Evolutionary conservation across 2,113 vertebrate genomes (phyloP).

Genomic region (Salminus brasiliensis): DNA sequence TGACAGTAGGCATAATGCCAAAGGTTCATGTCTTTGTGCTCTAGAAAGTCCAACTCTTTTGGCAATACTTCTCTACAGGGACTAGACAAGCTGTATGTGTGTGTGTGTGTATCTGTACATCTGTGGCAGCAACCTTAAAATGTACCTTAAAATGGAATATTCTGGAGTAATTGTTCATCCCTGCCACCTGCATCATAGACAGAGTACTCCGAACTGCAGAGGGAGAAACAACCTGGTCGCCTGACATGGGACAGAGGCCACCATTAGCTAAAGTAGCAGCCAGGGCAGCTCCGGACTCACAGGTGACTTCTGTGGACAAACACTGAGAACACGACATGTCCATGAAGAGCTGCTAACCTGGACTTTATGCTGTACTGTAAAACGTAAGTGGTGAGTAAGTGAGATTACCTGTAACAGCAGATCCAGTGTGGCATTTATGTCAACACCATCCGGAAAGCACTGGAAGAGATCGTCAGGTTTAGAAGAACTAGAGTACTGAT

Average conservation of each 20-base stretch:
- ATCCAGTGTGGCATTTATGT: conserved; percentile 68
- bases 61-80: too few relatives aligned
- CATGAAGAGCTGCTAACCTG: conserved; percentile 3
- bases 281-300: conserved; percentile 69
- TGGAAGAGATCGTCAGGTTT: conserved; percentile 37
- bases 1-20: too few relatives aligned
- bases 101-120: too few relatives aligned
- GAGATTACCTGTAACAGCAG: conserved; percentile 68
- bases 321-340: conserved; percentile 56
- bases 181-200: conserved; percentile 74
- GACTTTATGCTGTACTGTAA: too few relatives aligned
- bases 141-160: conserved; percentile 70
- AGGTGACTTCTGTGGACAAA: conserved; percentile 70
- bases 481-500: too few relatives aligned
- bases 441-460: conserved; percentile 71
- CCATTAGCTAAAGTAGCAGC: conserved; percentile 72
- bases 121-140: too few relatives aligned
- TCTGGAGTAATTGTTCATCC: conserved; percentile 72
- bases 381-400: background rate
- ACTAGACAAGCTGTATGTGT: too few relatives aligned
- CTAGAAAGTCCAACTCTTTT: too few relatives aligned
- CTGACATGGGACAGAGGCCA: conserved; percentile 71
- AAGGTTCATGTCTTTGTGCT: too few relatives aligned
- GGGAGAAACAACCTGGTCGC: conserved; percentile 70
- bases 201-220: conserved; percentile 60